Base-by-base conservation (phyloP, 2,113 vertebrate species). In the Ceyx melanurus region DNA sequence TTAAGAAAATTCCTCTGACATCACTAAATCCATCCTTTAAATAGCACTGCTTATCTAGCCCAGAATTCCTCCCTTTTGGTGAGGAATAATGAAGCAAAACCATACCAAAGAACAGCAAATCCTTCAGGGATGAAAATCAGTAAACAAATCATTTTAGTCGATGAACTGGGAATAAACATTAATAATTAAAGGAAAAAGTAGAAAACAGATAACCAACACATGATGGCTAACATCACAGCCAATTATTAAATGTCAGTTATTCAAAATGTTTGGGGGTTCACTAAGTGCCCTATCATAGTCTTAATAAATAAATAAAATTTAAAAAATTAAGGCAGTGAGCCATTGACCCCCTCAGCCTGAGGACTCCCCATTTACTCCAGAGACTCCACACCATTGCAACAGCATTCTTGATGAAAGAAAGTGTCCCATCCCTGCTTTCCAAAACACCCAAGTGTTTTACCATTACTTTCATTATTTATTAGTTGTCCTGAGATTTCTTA, bases 1-100 rank as follows among this genome's bases (percentile, higher is more conserved):
- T 78, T 84, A 94, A 93, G 90, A 93, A 94, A 95, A 95, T 54
- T 90, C 43, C 48, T 81, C 90, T 93, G 93, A 82, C 67, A 56
- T 94, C 84, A 86, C 72, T 90, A 75, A 90, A 90, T 29, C 56
- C 62, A 92, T 58, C 15, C 6, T 83, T 92, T 81, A 90, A 96
- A 96, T 86, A 92, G 71, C 77, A 86, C 70, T 78, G 57, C 53
- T 93, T 92, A 92, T 84, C 77, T 68, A 72, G 77, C 26, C 48
- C 37, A 81, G 65, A 95, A 92, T 70, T 88, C 66, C 45, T 75
- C 48, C 48, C 11, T 83, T 79, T 29, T 61, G 33, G 20, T 90
- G 31, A 40, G 3, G 43, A n/a, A 89, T 33, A 70, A 35, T 23
- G 25, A 68, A 75, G 35, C 9, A 86, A 81, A 21, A 66, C 18